phyloP scores from a whole-genome alignment of 2,113 vertebrate genomes.

The Rhabdomys dilectus region DNA sequence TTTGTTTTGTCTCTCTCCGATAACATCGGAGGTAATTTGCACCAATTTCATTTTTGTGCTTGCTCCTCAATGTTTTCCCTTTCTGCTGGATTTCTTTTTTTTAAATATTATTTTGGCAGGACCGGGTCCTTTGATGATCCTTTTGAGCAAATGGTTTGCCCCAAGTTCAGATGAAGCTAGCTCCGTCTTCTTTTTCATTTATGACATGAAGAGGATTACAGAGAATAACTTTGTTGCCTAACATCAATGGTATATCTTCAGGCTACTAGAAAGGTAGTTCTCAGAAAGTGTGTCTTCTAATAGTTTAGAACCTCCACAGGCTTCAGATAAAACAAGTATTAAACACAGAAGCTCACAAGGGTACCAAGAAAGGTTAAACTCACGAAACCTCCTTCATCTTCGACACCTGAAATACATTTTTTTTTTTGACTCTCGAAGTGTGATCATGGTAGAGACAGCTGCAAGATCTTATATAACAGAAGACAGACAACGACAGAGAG shows the following conservation, averaged over 20 bases:
- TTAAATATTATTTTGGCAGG: conserved; percentile 83
- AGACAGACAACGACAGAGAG: conserved; percentile 80
- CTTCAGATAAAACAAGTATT: conserved; percentile 92
- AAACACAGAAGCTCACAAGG: conserved; percentile 91
- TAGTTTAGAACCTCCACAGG: conserved; percentile 92
- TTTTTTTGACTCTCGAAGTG: conserved; percentile 84
- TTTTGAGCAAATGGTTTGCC: conserved; percentile 91
- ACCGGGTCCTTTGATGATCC: conserved; percentile 88
- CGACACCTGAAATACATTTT: conserved; percentile 89
- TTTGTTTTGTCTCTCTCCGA: conserved; percentile 89
- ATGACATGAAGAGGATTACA: conserved; percentile 92
- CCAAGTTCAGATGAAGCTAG: conserved; percentile 91
- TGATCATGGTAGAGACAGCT: conserved; percentile 87
- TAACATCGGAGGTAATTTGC: conserved; percentile 89
- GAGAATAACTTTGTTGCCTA: conserved; percentile 92
- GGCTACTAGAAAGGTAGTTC: conserved; percentile 91
- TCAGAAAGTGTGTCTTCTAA: conserved; percentile 93
- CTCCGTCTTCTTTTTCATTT: conserved; percentile 91
- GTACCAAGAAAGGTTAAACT: conserved; percentile 91
- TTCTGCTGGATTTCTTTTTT: conserved; percentile 72
- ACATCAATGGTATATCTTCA: conserved; percentile 92
- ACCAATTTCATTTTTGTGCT: conserved; percentile 88
- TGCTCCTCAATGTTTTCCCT: conserved; percentile 80
- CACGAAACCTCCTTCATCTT: conserved; percentile 91
- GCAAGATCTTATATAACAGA: conserved; percentile 89